These are phyloP conservation scores for Regulus satrapa DNA, from an alignment of 2,113 vertebrate genomes.

Conservation along the genomic window DNA sequence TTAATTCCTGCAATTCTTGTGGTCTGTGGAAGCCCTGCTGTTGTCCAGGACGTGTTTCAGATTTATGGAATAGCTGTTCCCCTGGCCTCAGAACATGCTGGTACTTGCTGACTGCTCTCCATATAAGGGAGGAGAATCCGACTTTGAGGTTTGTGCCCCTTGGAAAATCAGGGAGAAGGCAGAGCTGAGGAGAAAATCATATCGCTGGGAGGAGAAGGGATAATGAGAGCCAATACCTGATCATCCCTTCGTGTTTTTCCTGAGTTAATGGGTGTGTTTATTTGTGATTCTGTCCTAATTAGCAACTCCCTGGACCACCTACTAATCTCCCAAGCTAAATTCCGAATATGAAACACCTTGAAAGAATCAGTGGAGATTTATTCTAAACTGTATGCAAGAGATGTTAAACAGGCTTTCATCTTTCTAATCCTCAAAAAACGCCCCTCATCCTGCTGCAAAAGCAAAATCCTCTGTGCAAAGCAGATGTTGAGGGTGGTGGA, in stretches of 20 bases:
- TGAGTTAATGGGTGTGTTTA: neutral
- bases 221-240: neutral
- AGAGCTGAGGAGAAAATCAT: neutral
- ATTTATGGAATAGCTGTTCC: constrained; percentile 42
- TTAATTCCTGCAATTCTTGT: constrained; percentile 52
- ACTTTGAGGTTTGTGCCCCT: neutral
- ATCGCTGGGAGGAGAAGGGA: neutral
- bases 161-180: neutral
- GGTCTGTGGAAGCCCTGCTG: constrained; percentile 13
- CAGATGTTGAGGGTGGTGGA: neutral
- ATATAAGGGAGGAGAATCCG: constrained; percentile 31
- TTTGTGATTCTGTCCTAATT: neutral
- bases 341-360: neutral
- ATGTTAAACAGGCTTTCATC: neutral
- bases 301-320: neutral
- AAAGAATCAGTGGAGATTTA: neutral
- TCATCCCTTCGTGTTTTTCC: neutral
- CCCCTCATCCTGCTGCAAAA: neutral
- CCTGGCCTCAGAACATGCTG: neutral
- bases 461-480: neutral
- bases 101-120: constrained; percentile 9
- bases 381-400: neutral
- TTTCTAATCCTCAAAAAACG: neutral
- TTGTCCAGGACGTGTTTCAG: constrained; percentile 13
- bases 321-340: neutral